Percentiles rank a stretch among this genome's conserved stretches.
These are phyloP conservation scores for Dynastes grantii DNA, from an alignment of 2,888 invertebrate species.

Conservation along the genomic window DNA sequence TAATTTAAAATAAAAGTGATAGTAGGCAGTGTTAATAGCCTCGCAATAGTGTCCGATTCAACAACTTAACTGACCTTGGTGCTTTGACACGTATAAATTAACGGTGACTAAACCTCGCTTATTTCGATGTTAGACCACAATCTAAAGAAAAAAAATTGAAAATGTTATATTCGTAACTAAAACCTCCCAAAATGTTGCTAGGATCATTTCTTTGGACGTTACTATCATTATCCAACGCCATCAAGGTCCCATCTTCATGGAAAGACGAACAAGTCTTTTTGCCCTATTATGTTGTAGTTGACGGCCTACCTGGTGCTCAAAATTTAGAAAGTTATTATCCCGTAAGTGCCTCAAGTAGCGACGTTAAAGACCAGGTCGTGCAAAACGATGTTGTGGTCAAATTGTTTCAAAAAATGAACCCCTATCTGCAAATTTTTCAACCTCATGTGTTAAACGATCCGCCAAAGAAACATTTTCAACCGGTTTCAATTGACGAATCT, in stretches of 20 bases:
- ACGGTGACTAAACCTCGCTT: no score
- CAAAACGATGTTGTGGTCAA: constrained; percentile 27
- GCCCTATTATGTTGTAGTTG: constrained; percentile 22
- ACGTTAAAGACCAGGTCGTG: constrained; percentile 22
- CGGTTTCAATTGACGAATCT: background rate
- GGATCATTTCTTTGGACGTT: constrained; percentile 1
- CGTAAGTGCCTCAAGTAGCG: background rate
- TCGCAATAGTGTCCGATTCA: no score
- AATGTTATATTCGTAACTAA: background rate
- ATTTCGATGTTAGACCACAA: no score
- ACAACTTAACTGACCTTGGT: no score
- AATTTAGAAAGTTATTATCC: constrained; percentile 21
- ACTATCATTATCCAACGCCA: background rate
- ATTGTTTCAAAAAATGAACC: constrained; percentile 31
- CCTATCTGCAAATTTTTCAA: background rate
- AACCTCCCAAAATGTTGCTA: background rate
- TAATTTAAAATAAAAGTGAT: no score
- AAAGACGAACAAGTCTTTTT: constrained; percentile 17
- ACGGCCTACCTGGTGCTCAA: constrained; percentile 20
- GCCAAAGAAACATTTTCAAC: background rate
- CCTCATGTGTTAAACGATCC: background rate
- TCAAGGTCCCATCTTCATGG: constrained; percentile 25
- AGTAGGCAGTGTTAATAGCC: no score
- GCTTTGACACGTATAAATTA: no score
- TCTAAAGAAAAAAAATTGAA: background rate